Evolutionary conservation across 1,140 invertebrate genomes (phyloP).

Genomic region (Euborellia annulipes): DNA sequence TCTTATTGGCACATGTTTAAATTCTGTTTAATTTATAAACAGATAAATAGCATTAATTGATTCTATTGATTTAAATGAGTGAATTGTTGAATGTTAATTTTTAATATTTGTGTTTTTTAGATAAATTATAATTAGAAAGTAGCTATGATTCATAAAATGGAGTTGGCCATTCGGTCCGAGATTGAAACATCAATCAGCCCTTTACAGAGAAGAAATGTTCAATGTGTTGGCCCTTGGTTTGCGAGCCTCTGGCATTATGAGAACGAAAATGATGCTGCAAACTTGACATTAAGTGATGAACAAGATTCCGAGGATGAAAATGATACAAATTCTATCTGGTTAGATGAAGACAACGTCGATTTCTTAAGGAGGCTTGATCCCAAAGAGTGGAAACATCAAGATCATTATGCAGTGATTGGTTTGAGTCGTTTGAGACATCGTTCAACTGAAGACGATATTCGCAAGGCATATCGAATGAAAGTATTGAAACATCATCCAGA

Average conservation of each 20-base stretch:
- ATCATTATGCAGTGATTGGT: constrained; percentile 89
- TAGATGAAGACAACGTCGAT: constrained; percentile 58
- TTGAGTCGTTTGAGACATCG: constrained; percentile 60
- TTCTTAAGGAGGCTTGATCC: constrained; percentile 82
- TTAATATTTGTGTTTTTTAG: no score
- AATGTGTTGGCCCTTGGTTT: constrained; percentile 18
- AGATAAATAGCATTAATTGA: no score
- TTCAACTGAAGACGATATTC: constrained; percentile 83
- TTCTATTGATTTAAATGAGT: no score
- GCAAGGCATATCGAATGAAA: constrained; percentile 73
- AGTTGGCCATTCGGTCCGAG: no score
- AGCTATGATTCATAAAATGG: no score
- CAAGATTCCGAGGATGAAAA: constrained; percentile 24
- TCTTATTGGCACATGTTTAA: no score
- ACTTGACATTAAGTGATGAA: constrained; percentile 10
- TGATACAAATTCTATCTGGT: constrained; percentile 32
- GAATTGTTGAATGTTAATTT: no score
- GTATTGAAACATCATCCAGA: constrained; percentile 96
- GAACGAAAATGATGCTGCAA: constrained; percentile 19
- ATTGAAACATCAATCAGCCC: no score
- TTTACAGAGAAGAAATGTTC: no score
- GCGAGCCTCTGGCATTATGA: constrained; percentile 16
- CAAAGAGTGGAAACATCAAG: constrained; percentile 95
- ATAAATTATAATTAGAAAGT: no score
- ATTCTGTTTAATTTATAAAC: no score